Evolutionary conservation across 2,888 invertebrate species (phyloP).

Genomic region (Volucella zonaria): DNA sequence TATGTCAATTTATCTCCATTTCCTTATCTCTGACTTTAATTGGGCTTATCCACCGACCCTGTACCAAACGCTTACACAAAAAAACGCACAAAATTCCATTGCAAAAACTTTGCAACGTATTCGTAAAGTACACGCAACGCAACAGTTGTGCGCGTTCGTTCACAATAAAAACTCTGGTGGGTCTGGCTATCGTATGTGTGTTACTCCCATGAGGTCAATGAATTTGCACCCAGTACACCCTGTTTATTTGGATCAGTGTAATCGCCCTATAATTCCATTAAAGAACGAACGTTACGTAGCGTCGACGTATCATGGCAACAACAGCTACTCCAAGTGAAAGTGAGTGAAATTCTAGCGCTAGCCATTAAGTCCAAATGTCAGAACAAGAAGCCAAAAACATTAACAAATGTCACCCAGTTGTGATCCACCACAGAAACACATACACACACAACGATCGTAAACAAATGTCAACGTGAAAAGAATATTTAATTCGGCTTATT

Average conservation of each 20-base stretch:
- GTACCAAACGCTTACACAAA: slow-evolving; percentile 15
- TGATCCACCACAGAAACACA: neutral
- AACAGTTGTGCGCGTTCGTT: slow-evolving; percentile 21
- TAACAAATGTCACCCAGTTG: slow-evolving; percentile 14
- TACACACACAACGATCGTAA: neutral
- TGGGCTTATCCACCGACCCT: slow-evolving; percentile 39
- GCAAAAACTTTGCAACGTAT: neutral
- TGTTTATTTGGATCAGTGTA: neutral
- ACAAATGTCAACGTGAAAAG: slow-evolving; percentile 47
- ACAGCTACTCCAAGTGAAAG: neutral
- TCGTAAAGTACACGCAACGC: slow-evolving; percentile 1
- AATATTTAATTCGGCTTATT: slow-evolving; percentile 64
- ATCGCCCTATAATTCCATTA: neutral
- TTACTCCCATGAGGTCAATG: slow-evolving; percentile 57
- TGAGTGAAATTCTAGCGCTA: slow-evolving; percentile 7
- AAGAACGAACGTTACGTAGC: neutral
- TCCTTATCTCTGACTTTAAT: slow-evolving; percentile 24
- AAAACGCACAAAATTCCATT: slow-evolving; percentile 27
- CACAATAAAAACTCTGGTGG: slow-evolving; percentile 4
- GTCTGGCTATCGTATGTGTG: slow-evolving; percentile 3
- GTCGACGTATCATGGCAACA: too few relatives aligned
- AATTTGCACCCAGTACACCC: slow-evolving; percentile 49
- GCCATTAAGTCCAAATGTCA: neutral
- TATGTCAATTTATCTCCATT: slow-evolving; percentile 56
- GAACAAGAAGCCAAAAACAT: neutral